Evolutionary conservation across 2,113 vertebrate genomes (phyloP), one percentile per base, ranked within the genome.

Genomic region (Ailuropoda melanoleuca): DNA sequence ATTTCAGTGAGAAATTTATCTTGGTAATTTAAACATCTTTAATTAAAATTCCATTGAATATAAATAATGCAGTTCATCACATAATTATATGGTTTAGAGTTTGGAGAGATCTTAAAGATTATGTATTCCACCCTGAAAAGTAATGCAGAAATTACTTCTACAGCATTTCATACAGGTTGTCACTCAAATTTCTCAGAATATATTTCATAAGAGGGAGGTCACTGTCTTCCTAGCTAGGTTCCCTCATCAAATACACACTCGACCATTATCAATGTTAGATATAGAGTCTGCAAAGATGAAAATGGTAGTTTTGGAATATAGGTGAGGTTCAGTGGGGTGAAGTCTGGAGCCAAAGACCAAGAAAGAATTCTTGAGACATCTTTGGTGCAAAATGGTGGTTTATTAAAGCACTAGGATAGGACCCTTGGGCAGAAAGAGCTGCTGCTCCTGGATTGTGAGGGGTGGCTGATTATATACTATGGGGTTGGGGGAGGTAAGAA

Each of bases 11-110:
- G 72, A 94, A 97, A 70, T 88, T 93, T 93, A 53, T 93, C 70
- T 90, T 93, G 43, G 13, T 74, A 91, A 90, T 96, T 93, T 81
- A 95, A 96, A n/a, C 81, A 88, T 64, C 53, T 95, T 83, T 93
- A 97, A 85, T 81, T 88, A 96, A 96, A 84, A 70, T 93, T 11
- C 8, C 31, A 95, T 72, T 83, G 92, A 77, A 94, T 91, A 60
- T 90, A 74, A 93, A 81, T 81, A 88, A 93, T 81, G 9, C 8
- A 56, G 75, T 92, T 93, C n/a, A 80, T 96, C 62, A 66, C 82
- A 31, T 92, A 95, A 94, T 95, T 72, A 83, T 82, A 64, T 31
- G 43, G 34, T 74, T 88, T 78, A 85, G 62, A 88, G 43, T 93
- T 88, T 68, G 43, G 13, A 89, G 82, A 58, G 43, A 82, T 62